Base-by-base conservation (phyloP, 2,888 invertebrate species). In the Tigriopus californicus region DNA sequence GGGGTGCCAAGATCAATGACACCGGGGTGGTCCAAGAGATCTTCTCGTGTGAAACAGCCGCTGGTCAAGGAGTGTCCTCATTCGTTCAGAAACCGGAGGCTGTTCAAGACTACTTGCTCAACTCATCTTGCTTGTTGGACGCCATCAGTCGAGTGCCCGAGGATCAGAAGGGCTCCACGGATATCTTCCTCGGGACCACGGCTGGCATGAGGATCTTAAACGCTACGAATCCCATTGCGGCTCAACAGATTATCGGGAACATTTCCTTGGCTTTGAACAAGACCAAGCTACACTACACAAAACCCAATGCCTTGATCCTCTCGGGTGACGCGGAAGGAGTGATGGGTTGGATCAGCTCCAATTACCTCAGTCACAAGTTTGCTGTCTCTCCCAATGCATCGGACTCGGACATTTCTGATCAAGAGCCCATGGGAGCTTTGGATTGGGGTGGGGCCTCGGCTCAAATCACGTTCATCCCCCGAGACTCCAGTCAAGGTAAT, bases 381-480 rank as follows among this genome's bases (percentile, higher is more conserved):
- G 18, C 4, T 6, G n/a, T 10, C 44, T n/a, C n/a, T 4, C 44
- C 33, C 33, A 33, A 33, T 33, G 3, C 33, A 8, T 5, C 33
- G 33, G 8, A 33, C 3, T 33, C 33, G 4, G 33, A 33, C 3
- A n/a, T n/a, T n/a, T 8, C 33, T 5, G 22, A 12, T 4, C 22
- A 52, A 25, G 22, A 41, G 18, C 25, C 54, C 20, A n/a, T 54
- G 4, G 54, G 54, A 18, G 40, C 54, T 54, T 41, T 54, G n/a
- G 54, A 54, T 41, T 54, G 40, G 54, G 54, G 54, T 15, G 54
- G 54, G 10, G 40, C 54, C 8, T 54, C 54, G n/a, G 33, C 54
- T 8, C 40, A 54, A 22, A n/a, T 44, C 15, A 44, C 44, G 15
- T 44, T 44, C 44, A 18, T 18, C n/a, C 15, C 44, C 10, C 33